Conservation (phyloP, 1,140 invertebrate species). For the Drosophila mauritiana region DNA sequence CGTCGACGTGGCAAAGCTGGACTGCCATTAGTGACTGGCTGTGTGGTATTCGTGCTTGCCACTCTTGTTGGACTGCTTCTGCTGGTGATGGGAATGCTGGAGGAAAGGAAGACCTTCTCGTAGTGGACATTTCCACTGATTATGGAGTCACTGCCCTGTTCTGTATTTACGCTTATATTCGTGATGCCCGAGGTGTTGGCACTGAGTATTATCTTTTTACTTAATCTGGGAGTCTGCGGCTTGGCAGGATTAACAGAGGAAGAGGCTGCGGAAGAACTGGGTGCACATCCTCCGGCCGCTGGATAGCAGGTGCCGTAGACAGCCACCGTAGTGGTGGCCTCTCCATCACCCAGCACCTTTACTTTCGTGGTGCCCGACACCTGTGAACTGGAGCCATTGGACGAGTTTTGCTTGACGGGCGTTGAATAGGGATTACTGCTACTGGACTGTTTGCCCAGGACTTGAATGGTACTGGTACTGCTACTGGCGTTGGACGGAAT, state of each 20-base stretch:
- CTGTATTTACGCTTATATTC: conserved; percentile 76
- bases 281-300: not conserved
- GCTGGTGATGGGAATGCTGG: conserved; percentile 65
- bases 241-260: conserved; percentile 19
- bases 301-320: conserved; percentile 81
- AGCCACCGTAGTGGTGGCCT: conserved; percentile 56
- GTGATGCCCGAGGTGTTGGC: conserved; percentile 79
- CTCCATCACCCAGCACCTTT: conserved; percentile 60
- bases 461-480: conserved; percentile 68
- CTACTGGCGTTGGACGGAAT: conserved; percentile 82
- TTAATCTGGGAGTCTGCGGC: conserved; percentile 67
- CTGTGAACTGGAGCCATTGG: conserved; percentile 22
- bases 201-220: conserved; percentile 80
- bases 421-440: conserved; percentile 63
- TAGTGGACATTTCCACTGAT: conserved; percentile 78
- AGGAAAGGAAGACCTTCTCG: conserved; percentile 79
- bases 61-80: conserved; percentile 18
- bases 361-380: conserved; percentile 70
- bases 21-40: conserved; percentile 40
- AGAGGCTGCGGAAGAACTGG: conserved; percentile 8
- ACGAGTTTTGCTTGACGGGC: conserved; percentile 57
- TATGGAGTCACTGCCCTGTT: conserved; percentile 51
- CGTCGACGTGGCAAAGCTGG: conserved; percentile 60
- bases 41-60: conserved; percentile 21
- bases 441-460: conserved; percentile 50